phyloP scores from a whole-genome alignment of 2,888 invertebrate genomes.

The Megamerina dolium region DNA sequence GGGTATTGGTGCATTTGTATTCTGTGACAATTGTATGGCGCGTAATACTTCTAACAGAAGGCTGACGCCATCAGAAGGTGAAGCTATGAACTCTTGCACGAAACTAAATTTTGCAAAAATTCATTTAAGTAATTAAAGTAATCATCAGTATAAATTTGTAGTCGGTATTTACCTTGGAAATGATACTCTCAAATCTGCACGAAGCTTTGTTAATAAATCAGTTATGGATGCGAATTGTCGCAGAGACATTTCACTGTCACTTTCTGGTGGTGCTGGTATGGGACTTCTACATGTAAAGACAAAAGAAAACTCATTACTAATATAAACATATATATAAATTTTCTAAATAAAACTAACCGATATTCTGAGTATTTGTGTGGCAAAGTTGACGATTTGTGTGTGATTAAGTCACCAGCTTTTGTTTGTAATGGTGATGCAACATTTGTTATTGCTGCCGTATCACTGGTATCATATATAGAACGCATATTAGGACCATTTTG shows the following conservation, averaged over 20 bases:
- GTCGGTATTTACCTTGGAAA: slow-evolving; percentile 69
- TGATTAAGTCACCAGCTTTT: slow-evolving; percentile 39
- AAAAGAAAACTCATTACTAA: too few relatives aligned
- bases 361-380: slow-evolving; percentile 47
- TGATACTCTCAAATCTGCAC: slow-evolving; percentile 77
- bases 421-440: too few relatives aligned
- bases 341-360: slow-evolving; percentile 38
- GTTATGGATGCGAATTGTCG: slow-evolving; percentile 82
- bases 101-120: slow-evolving; percentile 60
- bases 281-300: slow-evolving; percentile 54
- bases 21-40: slow-evolving; percentile 76
- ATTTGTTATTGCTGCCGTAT: slow-evolving; percentile 6
- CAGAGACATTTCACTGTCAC: slow-evolving; percentile 77
- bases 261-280: slow-evolving; percentile 55
- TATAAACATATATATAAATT: too few relatives aligned
- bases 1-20: slow-evolving; percentile 51
- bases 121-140: background rate
- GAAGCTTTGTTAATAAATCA: slow-evolving; percentile 78
- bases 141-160: background rate
- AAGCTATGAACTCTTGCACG: slow-evolving; percentile 84
- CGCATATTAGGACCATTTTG: slow-evolving; percentile 34
- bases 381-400: slow-evolving; percentile 38
- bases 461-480: slow-evolving; percentile 45
- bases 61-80: slow-evolving; percentile 81
- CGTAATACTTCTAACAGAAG: slow-evolving; percentile 78